A percentile compares a stretch with the other conserved stretches of the same genome.
phyloP scores from a whole-genome alignment of 2,113 vertebrate genomes.

The Cinclus cinclus region DNA sequence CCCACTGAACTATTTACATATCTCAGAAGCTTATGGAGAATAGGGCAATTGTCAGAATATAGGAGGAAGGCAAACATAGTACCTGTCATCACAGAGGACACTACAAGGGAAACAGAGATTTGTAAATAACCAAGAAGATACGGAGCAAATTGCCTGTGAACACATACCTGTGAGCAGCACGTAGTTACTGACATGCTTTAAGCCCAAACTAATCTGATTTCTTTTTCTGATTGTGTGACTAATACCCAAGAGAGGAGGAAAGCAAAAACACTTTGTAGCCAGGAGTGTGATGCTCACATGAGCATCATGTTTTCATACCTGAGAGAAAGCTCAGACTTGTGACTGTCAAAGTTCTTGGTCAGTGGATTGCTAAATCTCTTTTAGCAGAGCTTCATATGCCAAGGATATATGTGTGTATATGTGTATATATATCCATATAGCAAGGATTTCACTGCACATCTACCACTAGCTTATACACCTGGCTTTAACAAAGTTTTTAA shows the following conservation, averaged over 20 bases:
- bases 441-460: not conserved
- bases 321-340: not conserved
- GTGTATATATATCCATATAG: not conserved
- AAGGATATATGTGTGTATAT: too few relatives aligned
- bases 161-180: not conserved
- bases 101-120: not conserved
- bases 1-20: slow-evolving; percentile 10
- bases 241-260: not conserved
- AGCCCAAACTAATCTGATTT: not conserved
- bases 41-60: slow-evolving; percentile 4
- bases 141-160: not conserved
- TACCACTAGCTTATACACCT: not conserved
- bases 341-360: not conserved
- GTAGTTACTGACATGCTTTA: not conserved
- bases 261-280: not conserved
- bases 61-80: not conserved
- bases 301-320: fast-evolving
- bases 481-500: not conserved
- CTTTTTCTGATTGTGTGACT: not conserved
- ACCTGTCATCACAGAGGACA: not conserved
- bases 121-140: not conserved
- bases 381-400: not conserved
- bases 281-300: not conserved
- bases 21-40: not conserved
- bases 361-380: not conserved